Conservation (phyloP, 1,140 invertebrate genomes). For the Zaprionus ornatus region DNA sequence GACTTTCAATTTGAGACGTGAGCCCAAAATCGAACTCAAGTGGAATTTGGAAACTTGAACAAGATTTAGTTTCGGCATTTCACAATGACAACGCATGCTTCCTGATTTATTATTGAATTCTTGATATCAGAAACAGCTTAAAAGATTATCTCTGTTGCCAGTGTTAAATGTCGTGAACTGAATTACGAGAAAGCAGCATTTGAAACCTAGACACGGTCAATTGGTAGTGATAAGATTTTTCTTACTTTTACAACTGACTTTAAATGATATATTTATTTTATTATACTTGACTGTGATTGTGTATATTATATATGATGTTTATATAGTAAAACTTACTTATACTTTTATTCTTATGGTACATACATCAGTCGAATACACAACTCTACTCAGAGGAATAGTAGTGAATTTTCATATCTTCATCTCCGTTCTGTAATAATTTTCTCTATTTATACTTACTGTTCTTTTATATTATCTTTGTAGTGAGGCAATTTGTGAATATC, state of each 20-base stretch:
- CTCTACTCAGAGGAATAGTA: no score
- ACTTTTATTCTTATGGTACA: no score
- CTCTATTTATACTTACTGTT: no score
- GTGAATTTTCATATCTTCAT: no score
- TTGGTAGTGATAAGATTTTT: neutral
- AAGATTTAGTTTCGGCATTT: neutral
- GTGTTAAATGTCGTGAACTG: neutral
- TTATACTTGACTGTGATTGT: no score
- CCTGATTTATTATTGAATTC: constrained; percentile 10
- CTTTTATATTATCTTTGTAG: no score
- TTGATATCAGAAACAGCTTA: neutral
- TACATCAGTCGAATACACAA: no score
- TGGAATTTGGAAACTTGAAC: constrained; percentile 1
- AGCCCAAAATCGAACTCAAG: neutral
- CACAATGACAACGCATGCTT: neutral
- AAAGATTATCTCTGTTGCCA: neutral
- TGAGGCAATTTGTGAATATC: no score
- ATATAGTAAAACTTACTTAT: neutral
- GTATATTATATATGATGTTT: neutral
- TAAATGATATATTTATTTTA: neutral
- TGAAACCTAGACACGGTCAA: neutral
- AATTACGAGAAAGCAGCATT: neutral
- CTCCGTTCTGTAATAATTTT: no score
- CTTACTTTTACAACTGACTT: neutral
- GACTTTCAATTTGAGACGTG: neutral